Evolutionary conservation across 2,888 invertebrate genomes (phyloP).

Genomic region (Apocheima hispidaria): DNA sequence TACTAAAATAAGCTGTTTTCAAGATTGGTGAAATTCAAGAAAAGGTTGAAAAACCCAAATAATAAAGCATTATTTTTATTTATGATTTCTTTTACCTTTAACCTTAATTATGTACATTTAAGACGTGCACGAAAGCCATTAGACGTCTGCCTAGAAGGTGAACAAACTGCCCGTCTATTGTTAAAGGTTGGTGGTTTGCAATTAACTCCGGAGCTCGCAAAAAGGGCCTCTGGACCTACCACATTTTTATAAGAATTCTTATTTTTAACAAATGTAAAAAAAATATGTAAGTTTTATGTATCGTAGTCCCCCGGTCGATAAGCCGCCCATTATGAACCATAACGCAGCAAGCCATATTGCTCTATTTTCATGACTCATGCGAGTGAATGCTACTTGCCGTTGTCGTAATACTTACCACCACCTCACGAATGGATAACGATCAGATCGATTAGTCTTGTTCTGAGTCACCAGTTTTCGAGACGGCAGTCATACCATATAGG

Average conservation of each 20-base stretch:
- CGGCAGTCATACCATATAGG: neutral
- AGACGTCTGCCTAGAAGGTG: conserved; percentile 6
- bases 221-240: conserved; percentile 3
- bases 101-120: conserved; percentile 5
- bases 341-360: conserved; percentile 11
- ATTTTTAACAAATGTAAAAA: neutral
- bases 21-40: neutral
- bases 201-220: conserved; percentile 13
- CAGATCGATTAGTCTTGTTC: conserved; percentile 5
- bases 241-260: neutral
- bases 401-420: conserved; percentile 31
- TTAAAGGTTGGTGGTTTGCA: conserved; percentile 20
- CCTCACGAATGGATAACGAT: conserved; percentile 16
- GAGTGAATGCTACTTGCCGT: conserved; percentile 6
- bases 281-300: neutral
- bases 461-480: conserved; percentile 7
- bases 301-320: conserved; percentile 7
- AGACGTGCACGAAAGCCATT: conserved; percentile 15
- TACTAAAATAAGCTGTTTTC: too few species aligned
- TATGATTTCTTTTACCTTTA: conserved; percentile 8
- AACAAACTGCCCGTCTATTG: conserved; percentile 22
- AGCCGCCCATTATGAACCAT: neutral
- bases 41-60: neutral
- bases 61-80: neutral
- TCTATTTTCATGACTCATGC: conserved; percentile 28